These are phyloP conservation scores for Cephus pygmeus DNA, from an alignment of 2,888 invertebrate genomes.

Conservation along the genomic window DNA sequence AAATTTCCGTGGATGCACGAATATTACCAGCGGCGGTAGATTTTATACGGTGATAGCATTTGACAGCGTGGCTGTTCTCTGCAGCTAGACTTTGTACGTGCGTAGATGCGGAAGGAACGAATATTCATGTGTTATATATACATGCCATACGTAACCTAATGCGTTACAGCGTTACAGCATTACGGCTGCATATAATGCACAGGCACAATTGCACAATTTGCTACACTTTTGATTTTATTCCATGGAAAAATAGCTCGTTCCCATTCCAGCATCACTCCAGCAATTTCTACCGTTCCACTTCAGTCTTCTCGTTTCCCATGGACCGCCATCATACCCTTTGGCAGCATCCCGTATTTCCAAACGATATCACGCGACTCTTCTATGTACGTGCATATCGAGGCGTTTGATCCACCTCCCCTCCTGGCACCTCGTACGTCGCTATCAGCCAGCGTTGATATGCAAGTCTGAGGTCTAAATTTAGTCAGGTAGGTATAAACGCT, in stretches of 20 bases:
- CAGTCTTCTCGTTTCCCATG: constrained; percentile 12
- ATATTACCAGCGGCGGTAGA: constrained; percentile 28
- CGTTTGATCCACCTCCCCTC: background rate
- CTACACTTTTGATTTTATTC: constrained; percentile 36
- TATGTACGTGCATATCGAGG: background rate
- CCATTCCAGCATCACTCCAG: constrained; percentile 9
- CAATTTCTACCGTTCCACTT: constrained; percentile 8
- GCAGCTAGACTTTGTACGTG: constrained; percentile 28
- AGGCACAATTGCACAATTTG: constrained; percentile 31
- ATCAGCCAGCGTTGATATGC: background rate
- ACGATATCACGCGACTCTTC: background rate
- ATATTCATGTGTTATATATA: background rate
- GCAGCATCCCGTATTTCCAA: background rate
- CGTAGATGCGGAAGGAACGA: constrained; percentile 12
- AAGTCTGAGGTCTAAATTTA: background rate
- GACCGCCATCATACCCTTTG: background rate
- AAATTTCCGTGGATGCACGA: constrained; percentile 27
- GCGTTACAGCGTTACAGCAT: background rate
- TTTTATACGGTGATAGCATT: constrained; percentile 38
- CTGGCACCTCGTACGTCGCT: background rate
- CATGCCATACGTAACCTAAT: background rate
- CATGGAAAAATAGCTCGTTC: constrained; percentile 30
- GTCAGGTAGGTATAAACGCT: background rate
- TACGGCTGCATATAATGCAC: background rate
- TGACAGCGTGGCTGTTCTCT: constrained; percentile 23